These are phyloP conservation scores for Microctonus aethiopoides DNA, from an alignment of 2,888 invertebrate genomes.

Conservation along the genomic window DNA sequence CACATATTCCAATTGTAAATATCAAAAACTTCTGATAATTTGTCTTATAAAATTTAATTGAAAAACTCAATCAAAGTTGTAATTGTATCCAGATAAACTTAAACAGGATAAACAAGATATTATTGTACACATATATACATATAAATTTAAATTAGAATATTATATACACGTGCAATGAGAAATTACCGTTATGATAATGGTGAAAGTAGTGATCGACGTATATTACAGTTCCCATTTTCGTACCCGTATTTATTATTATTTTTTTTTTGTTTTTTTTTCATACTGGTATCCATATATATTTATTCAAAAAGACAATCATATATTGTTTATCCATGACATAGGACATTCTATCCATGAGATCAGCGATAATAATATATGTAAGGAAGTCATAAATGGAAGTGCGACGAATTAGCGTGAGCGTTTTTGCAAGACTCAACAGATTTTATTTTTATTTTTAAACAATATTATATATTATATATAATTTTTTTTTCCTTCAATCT, in stretches of 20 bases:
- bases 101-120: constrained; percentile 1
- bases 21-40: background rate
- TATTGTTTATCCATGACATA: background rate
- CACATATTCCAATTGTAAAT: background rate
- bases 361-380: background rate
- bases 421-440: background rate
- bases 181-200: constrained; percentile 59
- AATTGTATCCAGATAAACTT: too few species aligned
- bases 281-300: background rate
- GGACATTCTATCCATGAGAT: background rate
- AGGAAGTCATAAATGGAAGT: background rate
- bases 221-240: background rate
- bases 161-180: constrained; percentile 12
- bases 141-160: background rate
- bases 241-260: too few species aligned
- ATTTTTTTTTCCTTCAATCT: constrained; percentile 49
- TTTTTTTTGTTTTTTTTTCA: too few species aligned
- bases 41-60: background rate
- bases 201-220: constrained; percentile 52
- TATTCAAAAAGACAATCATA: background rate
- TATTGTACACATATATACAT: too few species aligned
- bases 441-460: background rate
- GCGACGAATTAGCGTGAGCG: background rate
- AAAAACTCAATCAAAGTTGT: too few species aligned
- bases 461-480: constrained; percentile 38